Evolutionary conservation across 2,888 invertebrate species (phyloP).

Genomic region (Erebia ligea): DNA sequence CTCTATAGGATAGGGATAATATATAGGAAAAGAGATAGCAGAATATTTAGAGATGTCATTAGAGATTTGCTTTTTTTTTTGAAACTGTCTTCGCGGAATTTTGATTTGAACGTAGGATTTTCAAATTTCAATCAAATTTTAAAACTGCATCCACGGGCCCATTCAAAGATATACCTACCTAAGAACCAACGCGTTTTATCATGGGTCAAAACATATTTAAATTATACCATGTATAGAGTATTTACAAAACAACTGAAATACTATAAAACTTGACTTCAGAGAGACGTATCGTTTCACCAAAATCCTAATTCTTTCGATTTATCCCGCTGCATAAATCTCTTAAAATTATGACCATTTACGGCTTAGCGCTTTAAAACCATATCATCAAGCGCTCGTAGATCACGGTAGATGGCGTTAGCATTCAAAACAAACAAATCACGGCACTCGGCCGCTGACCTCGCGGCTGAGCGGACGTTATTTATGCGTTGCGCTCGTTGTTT

Average conservation of each 20-base stretch:
- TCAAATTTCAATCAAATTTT: too few relatives aligned
- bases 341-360: slow-evolving; percentile 22
- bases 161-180: too few relatives aligned
- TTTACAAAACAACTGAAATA: neutral
- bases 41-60: too few relatives aligned
- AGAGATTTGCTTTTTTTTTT: too few relatives aligned
- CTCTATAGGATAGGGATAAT: too few relatives aligned
- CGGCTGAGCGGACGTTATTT: slow-evolving; percentile 48
- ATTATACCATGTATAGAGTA: neutral
- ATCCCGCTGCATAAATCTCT: slow-evolving; percentile 21
- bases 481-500: slow-evolving; percentile 49
- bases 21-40: too few relatives aligned
- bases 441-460: slow-evolving; percentile 52
- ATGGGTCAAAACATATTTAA: too few relatives aligned
- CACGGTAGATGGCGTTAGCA: slow-evolving; percentile 62
- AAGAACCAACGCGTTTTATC: too few relatives aligned
- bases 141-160: too few relatives aligned
- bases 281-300: neutral
- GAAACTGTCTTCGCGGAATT: too few relatives aligned
- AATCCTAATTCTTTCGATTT: slow-evolving; percentile 16
- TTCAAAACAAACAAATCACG: slow-evolving; percentile 66
- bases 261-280: neutral
- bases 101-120: neutral
- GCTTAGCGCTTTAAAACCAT: slow-evolving; percentile 36
- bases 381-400: slow-evolving; percentile 56